Percentiles rank a stretch among this genome's conserved stretches.
phyloP scores from a whole-genome alignment of 2,888 invertebrate genomes.

The Scaptomyza flava region DNA sequence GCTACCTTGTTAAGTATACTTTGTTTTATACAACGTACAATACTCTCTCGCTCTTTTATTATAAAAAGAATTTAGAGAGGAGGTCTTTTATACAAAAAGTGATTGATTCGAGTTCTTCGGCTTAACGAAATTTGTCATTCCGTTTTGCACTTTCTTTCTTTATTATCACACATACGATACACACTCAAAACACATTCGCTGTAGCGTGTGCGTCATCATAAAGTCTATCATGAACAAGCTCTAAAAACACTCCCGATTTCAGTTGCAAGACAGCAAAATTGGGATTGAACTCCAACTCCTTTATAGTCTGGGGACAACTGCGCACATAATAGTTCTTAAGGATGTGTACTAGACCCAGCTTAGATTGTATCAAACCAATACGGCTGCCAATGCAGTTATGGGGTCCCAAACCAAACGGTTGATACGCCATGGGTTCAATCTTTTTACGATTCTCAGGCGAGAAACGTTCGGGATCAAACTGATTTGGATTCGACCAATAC shows the following conservation, averaged over 20 bases:
- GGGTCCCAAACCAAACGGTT: slow-evolving; percentile 82
- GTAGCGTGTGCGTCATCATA: no score
- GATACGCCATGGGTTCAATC: slow-evolving; percentile 72
- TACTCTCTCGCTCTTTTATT: no score
- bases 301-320: slow-evolving; percentile 63
- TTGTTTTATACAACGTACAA: no score
- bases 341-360: slow-evolving; percentile 81
- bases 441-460: slow-evolving; percentile 72
- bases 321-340: slow-evolving; percentile 81
- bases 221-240: slow-evolving; percentile 76
- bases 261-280: slow-evolving; percentile 78
- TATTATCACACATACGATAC: no score
- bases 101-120: no score
- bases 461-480: slow-evolving; percentile 83
- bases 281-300: slow-evolving; percentile 77
- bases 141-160: no score
- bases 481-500: slow-evolving; percentile 82
- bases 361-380: slow-evolving; percentile 80
- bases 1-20: no score
- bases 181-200: no score
- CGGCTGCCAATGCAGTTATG: slow-evolving; percentile 83
- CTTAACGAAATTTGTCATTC: no score
- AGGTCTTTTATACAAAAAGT: no score
- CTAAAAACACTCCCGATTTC: slow-evolving; percentile 69
- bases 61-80: no score